These are phyloP conservation scores for Pteruthius melanotis DNA, from an alignment of 2,113 vertebrate species.

Conservation along the genomic window DNA sequence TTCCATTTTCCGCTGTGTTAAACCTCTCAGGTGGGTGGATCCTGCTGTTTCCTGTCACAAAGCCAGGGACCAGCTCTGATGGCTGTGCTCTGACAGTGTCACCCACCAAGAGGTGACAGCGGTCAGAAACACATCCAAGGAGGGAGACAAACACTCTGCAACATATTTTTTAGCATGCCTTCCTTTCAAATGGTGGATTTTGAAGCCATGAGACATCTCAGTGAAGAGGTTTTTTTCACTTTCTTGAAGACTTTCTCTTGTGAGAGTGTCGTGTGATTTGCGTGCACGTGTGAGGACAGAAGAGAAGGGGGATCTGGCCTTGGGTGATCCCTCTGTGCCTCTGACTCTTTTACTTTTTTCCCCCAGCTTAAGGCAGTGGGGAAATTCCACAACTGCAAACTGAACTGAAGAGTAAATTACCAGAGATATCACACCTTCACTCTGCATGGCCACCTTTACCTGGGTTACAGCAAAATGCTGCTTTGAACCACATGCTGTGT, in stretches of 20 bases:
- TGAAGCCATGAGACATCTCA: neutral
- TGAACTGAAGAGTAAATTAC: neutral
- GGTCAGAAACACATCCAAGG: neutral
- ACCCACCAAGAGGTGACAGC: neutral
- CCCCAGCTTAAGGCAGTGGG: neutral
- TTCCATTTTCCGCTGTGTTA: neutral
- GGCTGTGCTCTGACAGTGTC: neutral
- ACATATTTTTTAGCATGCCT: neutral
- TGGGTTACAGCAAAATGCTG: neutral
- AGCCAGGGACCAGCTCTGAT: neutral
- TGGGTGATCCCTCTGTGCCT: too few relatives aligned
- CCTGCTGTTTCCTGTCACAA: neutral
- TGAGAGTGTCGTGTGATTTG: neutral
- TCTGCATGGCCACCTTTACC: neutral
- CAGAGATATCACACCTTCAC: neutral
- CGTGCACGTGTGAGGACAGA: fast-evolving
- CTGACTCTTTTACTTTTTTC: neutral
- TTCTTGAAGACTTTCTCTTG: neutral
- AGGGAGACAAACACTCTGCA: neutral
- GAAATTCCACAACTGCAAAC: neutral
- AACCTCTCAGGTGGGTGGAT: neutral
- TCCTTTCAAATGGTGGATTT: neutral
- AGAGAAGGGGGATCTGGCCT: neutral
- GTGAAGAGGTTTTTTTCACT: neutral
- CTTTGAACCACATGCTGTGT: neutral